Percentiles rank a stretch among this genome's conserved stretches.
phyloP scores from a whole-genome alignment of 1,140 invertebrate species.

The Lithobius niger region DNA sequence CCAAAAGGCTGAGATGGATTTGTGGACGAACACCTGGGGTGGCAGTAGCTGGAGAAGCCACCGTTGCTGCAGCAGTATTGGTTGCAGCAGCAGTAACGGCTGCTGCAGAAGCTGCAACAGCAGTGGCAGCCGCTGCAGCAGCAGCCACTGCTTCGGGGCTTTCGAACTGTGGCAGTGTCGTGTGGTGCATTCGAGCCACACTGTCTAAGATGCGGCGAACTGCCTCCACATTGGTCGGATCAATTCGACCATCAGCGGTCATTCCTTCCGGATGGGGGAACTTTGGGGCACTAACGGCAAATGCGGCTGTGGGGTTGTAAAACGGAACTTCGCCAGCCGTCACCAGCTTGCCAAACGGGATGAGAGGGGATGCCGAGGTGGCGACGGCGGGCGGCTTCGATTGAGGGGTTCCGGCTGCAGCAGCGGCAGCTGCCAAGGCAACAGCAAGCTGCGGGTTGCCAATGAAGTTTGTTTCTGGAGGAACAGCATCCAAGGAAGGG shows the following conservation, averaged over 20 bases:
- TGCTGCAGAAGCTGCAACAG: background rate
- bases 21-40: constrained; percentile 1
- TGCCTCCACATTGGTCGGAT: constrained; percentile 6
- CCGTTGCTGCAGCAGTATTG: background rate
- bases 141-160: background rate
- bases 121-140: background rate
- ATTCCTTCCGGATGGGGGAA: background rate
- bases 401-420: too few relatives aligned
- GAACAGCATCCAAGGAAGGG: background rate
- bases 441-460: background rate
- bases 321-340: background rate
- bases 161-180: background rate
- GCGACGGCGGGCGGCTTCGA: background rate
- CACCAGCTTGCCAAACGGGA: background rate
- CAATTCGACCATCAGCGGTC: background rate
- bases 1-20: constrained; percentile 41
- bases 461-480: background rate
- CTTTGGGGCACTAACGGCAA: background rate
- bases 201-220: constrained; percentile 2
- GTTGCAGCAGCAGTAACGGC: background rate
- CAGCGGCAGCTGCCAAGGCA: background rate
- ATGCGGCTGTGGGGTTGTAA: background rate
- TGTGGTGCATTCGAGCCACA: background rate
- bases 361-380: background rate
- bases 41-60: background rate